These are phyloP conservation scores for Takifugu flavidus DNA, from an alignment of 2,113 vertebrate species.

Conservation along the genomic window DNA sequence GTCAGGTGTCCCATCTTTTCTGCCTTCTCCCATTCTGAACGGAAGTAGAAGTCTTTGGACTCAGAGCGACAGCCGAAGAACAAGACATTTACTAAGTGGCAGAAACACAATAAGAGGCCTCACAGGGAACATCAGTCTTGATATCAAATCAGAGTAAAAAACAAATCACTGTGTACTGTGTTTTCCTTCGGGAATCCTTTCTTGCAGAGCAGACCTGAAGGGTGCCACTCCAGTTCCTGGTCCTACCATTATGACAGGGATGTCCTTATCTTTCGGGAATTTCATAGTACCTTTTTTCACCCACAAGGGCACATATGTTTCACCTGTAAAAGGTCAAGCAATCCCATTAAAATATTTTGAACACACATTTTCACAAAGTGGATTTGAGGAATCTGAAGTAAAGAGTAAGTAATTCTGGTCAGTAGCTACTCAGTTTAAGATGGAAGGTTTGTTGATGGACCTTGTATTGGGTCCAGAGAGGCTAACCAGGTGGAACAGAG, in stretches of 20 bases:
- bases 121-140: neutral
- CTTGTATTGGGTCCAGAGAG: slow-evolving; percentile 80
- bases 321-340: slow-evolving; percentile 55
- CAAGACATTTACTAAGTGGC: slow-evolving; percentile 78
- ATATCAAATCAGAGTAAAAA: neutral
- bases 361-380: neutral
- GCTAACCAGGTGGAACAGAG: slow-evolving; percentile 94
- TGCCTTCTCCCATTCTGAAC: slow-evolving; percentile 81
- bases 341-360: neutral
- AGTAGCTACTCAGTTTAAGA: neutral
- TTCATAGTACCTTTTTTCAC: slow-evolving; percentile 83
- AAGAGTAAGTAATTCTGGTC: neutral
- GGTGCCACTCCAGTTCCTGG: slow-evolving; percentile 95
- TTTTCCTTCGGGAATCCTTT: slow-evolving; percentile 76
- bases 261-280: slow-evolving; percentile 77
- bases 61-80: slow-evolving; percentile 89
- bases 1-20: slow-evolving; percentile 66
- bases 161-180: slow-evolving; percentile 64
- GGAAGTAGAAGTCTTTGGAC: slow-evolving; percentile 87
- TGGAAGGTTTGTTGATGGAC: slow-evolving; percentile 46
- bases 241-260: slow-evolving; percentile 88
- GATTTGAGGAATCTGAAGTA: neutral
- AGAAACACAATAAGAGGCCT: no score
- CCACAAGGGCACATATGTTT: slow-evolving; percentile 84
- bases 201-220: slow-evolving; percentile 87